phyloP scores from a whole-genome alignment of 2,797 vertebrate species.

The Muscicapa comitata region DNA sequence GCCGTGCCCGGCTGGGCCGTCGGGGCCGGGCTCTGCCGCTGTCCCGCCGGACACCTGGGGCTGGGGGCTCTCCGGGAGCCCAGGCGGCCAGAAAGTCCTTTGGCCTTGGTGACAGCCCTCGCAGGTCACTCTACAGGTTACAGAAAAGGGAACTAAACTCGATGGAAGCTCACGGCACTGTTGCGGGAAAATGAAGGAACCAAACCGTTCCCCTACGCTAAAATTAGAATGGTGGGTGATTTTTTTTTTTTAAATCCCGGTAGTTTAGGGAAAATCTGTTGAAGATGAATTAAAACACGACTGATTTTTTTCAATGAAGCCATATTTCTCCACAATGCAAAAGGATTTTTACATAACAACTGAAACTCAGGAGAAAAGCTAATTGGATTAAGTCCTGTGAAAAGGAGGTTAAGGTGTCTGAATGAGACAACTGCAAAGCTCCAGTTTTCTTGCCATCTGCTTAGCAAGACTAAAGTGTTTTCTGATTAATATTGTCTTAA shows the following conservation, averaged over 20 bases:
- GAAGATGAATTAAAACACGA: slow-evolving; percentile 33
- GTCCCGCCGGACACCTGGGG: background rate
- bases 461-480: slow-evolving; percentile 57
- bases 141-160: background rate
- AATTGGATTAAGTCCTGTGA: slow-evolving; percentile 79
- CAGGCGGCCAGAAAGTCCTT: background rate
- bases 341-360: slow-evolving; percentile 76
- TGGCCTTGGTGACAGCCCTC: background rate
- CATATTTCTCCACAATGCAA: slow-evolving; percentile 31
- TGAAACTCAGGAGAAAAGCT: slow-evolving; percentile 72
- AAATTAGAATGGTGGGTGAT: background rate
- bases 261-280: background rate
- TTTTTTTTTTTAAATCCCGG: background rate
- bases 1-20: background rate
- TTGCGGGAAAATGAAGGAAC: background rate
- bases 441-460: slow-evolving; percentile 50
- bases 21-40: background rate
- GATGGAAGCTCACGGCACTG: background rate
- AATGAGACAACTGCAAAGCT: slow-evolving; percentile 49
- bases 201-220: background rate
- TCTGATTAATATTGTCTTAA: slow-evolving; percentile 60
- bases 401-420: slow-evolving; percentile 62
- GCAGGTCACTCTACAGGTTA: background rate
- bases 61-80: accelerated
- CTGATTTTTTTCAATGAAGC: slow-evolving; percentile 41